Base-by-base conservation (phyloP, 2,113 vertebrate species). In the Leptodactylus fuscus region DNA sequence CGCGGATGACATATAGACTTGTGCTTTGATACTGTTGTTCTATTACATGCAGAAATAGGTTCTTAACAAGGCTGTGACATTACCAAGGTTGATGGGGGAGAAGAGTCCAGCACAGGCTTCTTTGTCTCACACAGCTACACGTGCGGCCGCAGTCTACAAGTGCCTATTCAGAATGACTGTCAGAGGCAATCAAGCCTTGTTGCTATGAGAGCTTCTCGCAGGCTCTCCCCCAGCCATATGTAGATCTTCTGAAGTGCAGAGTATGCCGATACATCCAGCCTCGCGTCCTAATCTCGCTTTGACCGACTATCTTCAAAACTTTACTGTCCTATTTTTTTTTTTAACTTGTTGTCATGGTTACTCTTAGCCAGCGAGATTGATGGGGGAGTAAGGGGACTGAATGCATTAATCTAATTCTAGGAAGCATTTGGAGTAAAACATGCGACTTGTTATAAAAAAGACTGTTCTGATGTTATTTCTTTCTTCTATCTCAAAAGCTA, bases 111-210 rank as follows among this genome's bases (percentile, higher is more conserved):
- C 24, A 80, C 55, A 78, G 58, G 12, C 32, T 79, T 32, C 48
- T 53, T 71, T 44, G 71, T 80, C 67, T 79, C 22, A 27, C 82
- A 70, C 53, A 70, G 75, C 49, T 70, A 24, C 67, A 70, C 71
- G 48, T 85, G 75, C 48, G 46, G 53, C 38, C 27, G 65, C 24
- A n/a, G 34, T 67, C 77, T 58, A 34, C 83, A 70, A 80, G 75
- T 85, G 83, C 76, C 83, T 80, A 80, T 79, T 70, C 83, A 79
- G 70, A 85, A 85, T 78, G 71, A 80, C 75, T 85, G 83, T 85
- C 83, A 85, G 22, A 78, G 53, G 75, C 83, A 85, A 85, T 85
- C 83, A 85, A 46, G 32, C 75, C 34, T 22, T 22, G 74, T 53
- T 53, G 32, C 44, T 80, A 80, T 70, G 75, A 85, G 83, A 44